Percentiles rank a stretch among this genome's conserved stretches.
Conservation (phyloP, 2,888 invertebrate genomes). For the Meteorus cinctellus region DNA sequence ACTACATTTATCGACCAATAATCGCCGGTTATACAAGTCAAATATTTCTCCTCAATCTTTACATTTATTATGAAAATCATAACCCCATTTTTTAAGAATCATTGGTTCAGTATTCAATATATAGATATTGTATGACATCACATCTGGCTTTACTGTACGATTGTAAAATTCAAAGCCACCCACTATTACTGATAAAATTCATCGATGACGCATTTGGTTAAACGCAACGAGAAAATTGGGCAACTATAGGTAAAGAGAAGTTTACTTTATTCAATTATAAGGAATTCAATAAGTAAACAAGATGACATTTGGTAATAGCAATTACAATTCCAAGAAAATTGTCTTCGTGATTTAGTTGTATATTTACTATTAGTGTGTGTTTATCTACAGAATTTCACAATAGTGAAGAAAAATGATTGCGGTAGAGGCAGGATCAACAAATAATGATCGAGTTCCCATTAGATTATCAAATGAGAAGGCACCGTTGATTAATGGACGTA, state of each 20-base stretch:
- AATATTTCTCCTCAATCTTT: not conserved
- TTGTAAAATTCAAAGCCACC: not conserved
- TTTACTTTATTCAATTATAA: too few species aligned
- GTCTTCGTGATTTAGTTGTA: too few species aligned
- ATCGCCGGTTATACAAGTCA: not conserved
- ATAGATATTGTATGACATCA: not conserved
- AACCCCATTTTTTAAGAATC: not conserved
- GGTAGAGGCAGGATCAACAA: slow-evolving; percentile 70
- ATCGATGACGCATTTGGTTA: not conserved
- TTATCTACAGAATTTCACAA: not conserved
- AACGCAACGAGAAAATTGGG: not conserved
- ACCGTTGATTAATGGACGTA: slow-evolving; percentile 70
- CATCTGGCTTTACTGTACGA: not conserved
- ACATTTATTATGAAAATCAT: not conserved
- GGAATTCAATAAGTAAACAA: not conserved
- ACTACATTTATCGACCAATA: not conserved
- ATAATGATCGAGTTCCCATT: slow-evolving; percentile 65
- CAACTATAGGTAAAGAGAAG: too few species aligned
- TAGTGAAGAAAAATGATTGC: slow-evolving; percentile 66
- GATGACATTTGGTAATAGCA: not conserved
- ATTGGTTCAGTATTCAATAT: not conserved
- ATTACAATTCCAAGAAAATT: too few species aligned
- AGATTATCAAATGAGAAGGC: slow-evolving; percentile 70
- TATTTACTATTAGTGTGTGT: not conserved
- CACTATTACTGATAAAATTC: not conserved